Evolutionary conservation across 2,888 invertebrate species (phyloP), one percentile per base, ranked within the genome.

Genomic region (Calliphora vomitoria): DNA sequence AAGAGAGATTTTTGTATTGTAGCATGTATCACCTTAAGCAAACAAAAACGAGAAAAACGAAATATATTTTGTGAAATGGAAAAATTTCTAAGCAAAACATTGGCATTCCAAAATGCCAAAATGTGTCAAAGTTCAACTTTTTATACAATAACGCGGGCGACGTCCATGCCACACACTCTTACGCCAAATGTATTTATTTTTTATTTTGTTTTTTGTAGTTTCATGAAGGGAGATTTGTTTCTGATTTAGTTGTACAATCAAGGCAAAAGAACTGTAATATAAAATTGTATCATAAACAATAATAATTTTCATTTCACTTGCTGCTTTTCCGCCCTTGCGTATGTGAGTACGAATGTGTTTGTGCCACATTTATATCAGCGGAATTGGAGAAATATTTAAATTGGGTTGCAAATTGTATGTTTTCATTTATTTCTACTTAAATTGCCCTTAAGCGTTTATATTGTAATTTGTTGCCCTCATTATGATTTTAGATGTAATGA

Each of bases 71-170:
- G 41, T 72, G 55, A 41, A 53, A 81, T 72, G 18, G n/a, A 53
- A 53, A 80, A 58, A 18, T 18, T 44, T 47, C 20, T 35, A 58
- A 35, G 20, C 20, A 60, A 31, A 75, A 62, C 25, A 35, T 66
- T 82, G 72, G 18, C 31, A 47, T 75, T 66, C 18, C 4, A 20
- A 75, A 64, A 75, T 68, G 38, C 20, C 60, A 76, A 82, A 82
- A 76, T 76, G 60, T 76, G 82, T 82, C 76, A 82, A 58, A 76
- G 82, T 76, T 82, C 38, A 74, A 76, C 38, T 69, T 75, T 68
- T 8, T 20, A 62, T 53, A 50, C n/a, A 31, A 53, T 20, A 79
- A 68, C n/a, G 35, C 15, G 8, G 11, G 20, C 13, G 0, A 20
- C 3, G 60, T 31, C 60, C 60, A 60, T 31, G 25, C 11, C n/a